Evolutionary conservation across 35 echinoderm and acorn worm species (phyloP).

Genomic region (Holothuria glaberrima): DNA sequence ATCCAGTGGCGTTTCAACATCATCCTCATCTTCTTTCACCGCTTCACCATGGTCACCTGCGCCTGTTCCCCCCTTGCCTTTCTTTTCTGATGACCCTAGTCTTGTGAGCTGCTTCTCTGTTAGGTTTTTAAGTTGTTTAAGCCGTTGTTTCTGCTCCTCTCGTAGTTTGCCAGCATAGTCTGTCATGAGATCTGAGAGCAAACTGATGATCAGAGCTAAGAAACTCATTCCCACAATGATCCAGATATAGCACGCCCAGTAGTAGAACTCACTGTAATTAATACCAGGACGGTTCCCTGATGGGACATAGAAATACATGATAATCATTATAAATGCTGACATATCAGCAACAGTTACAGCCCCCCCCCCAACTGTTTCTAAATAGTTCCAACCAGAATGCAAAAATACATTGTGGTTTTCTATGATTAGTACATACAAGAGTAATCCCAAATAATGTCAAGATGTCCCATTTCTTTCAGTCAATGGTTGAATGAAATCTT

Average conservation of each 20-base stretch:
- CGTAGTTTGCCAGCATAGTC: slow-evolving; percentile 54
- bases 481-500: no score
- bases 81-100: slow-evolving; percentile 23
- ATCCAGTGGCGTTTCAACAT: slow-evolving; percentile 18
- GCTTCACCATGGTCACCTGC: neutral
- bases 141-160: slow-evolving; percentile 43
- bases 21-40: slow-evolving; percentile 5
- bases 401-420: no score
- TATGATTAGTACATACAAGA: no score
- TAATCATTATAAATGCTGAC: neutral
- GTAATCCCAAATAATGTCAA: no score
- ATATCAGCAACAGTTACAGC: neutral
- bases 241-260: slow-evolving; percentile 70
- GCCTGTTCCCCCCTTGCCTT: neutral
- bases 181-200: slow-evolving; percentile 72
- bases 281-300: slow-evolving; percentile 67
- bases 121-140: slow-evolving; percentile 25
- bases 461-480: no score
- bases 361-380: no score
- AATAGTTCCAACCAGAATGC: no score
- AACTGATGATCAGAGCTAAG: slow-evolving; percentile 74
- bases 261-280: slow-evolving; percentile 64
- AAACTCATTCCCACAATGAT: slow-evolving; percentile 81
- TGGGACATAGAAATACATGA: neutral
- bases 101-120: slow-evolving; percentile 38